Conservation (phyloP, 2,888 invertebrate species). For the Cheilosia grossa region DNA sequence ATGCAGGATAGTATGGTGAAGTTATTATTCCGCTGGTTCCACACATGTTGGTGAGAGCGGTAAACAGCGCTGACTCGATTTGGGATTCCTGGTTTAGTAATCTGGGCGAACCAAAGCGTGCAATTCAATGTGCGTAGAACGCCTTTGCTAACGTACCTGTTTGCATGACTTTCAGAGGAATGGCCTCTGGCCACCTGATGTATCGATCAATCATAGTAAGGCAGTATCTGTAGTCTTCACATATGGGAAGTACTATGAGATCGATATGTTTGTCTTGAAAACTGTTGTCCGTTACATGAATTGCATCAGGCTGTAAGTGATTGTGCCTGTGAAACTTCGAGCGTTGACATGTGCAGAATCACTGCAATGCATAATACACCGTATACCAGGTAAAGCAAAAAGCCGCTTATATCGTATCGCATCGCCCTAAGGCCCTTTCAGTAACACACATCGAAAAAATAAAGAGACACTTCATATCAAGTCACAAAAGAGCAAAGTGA, state of each 20-base stretch:
- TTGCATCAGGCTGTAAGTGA: conserved; percentile 38
- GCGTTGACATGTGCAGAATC: conserved; percentile 78
- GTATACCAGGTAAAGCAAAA: no score
- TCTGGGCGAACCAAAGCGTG: conserved; percentile 17
- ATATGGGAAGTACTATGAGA: conserved; percentile 15
- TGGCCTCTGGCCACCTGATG: conserved; percentile 30
- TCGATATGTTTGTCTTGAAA: conserved; percentile 35
- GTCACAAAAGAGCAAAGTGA: no score
- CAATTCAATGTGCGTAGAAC: conserved; percentile 22
- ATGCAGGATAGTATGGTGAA: conserved; percentile 15
- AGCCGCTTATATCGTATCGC: no score
- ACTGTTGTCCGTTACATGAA: conserved; percentile 44
- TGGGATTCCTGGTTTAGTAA: conserved; percentile 24
- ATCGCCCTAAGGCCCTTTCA: no score
- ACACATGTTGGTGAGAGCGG: neutral
- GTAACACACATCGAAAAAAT: no score
- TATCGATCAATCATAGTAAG: conserved; percentile 35
- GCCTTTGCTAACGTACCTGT: conserved; percentile 29
- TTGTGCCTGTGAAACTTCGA: conserved; percentile 78
- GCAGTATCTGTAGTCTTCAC: conserved; percentile 17
- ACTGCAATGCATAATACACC: conserved; percentile 76
- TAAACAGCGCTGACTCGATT: conserved; percentile 33
- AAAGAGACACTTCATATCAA: no score
- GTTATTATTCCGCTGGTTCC: conserved; percentile 3
- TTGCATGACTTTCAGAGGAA: conserved; percentile 10